phyloP scores from a whole-genome alignment of 2,888 invertebrate species.

The Heliconius ismenius region DNA sequence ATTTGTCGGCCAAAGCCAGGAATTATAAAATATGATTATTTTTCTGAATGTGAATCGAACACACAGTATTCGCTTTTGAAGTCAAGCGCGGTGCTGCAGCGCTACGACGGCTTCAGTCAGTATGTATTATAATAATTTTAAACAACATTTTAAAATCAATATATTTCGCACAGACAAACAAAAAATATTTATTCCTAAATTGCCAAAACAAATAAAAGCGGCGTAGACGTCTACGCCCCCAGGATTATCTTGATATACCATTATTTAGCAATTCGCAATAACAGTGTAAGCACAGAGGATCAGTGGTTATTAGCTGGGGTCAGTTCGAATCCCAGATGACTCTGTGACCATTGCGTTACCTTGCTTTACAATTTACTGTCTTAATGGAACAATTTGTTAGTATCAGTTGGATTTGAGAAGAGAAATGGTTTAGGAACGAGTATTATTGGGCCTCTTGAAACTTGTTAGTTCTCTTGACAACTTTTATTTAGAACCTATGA shows the following conservation, averaged over 20 bases:
- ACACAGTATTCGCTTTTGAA: no score
- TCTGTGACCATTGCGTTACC: conserved; percentile 41
- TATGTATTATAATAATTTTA: no score
- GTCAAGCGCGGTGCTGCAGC: no score
- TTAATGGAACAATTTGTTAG: conserved; percentile 34
- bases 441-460: no score
- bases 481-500: no score
- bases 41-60: no score
- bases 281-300: conserved; percentile 71
- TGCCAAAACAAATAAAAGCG: neutral
- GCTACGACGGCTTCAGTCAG: no score
- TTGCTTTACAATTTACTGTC: conserved; percentile 25
- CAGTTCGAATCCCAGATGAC: conserved; percentile 60
- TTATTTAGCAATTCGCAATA: conserved; percentile 73
- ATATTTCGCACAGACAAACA: no score
- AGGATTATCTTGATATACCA: conserved; percentile 72
- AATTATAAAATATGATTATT: no score
- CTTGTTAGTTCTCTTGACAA: no score
- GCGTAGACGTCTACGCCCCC: conserved; percentile 41
- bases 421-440: neutral
- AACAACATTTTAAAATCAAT: no score
- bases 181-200: neutral
- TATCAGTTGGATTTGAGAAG: neutral
- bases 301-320: conserved; percentile 67
- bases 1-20: no score